A percentile compares a stretch with the other conserved stretches of the same genome.
These are phyloP conservation scores for Amphiprion clarkii DNA, from an alignment of 2,797 vertebrate genomes.

Conservation along the genomic window DNA sequence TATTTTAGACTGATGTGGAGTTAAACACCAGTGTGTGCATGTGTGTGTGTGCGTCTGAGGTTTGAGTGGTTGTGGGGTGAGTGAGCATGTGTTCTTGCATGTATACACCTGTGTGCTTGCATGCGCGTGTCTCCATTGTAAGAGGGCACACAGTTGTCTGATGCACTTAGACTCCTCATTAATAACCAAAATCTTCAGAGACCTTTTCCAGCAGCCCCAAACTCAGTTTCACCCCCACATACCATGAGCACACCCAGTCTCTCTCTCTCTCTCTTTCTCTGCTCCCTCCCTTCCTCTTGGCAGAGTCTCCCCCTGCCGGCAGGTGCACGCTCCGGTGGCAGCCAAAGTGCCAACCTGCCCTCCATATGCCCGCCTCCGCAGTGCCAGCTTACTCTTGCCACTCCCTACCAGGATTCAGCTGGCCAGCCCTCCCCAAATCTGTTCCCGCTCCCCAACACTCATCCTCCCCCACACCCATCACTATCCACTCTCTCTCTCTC, in stretches of 20 bases:
- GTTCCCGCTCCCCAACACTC: constrained; percentile 56
- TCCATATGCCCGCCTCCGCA: constrained; percentile 87
- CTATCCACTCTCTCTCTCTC: constrained; percentile 56
- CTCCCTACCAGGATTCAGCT: constrained; percentile 82
- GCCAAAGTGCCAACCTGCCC: constrained; percentile 89
- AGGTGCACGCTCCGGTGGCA: constrained; percentile 85
- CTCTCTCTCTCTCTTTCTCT: constrained; percentile 25
- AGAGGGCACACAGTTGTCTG: constrained; percentile 67
- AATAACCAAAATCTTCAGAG: constrained; percentile 73
- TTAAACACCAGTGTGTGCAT: constrained; percentile 13
- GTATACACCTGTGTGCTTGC: constrained; percentile 33
- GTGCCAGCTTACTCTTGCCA: constrained; percentile 88
- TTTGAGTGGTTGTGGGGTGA: constrained; percentile 30
- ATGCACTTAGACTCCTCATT: constrained; percentile 74
- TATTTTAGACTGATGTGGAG: constrained; percentile 41
- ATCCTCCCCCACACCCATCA: constrained; percentile 62
- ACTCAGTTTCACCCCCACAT: constrained; percentile 56
- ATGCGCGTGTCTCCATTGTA: constrained; percentile 40
- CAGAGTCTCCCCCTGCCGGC: constrained; percentile 81
- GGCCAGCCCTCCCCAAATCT: constrained; percentile 75
- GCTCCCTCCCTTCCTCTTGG: constrained; percentile 71
- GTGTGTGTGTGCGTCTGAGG: not conserved
- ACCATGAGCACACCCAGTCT: constrained; percentile 37
- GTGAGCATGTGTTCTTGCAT: constrained; percentile 36
- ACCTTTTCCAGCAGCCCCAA: constrained; percentile 54